These are phyloP conservation scores for Tympanuchus pallidicinctus DNA, from an alignment of 2,113 vertebrate genomes.

Conservation along the genomic window DNA sequence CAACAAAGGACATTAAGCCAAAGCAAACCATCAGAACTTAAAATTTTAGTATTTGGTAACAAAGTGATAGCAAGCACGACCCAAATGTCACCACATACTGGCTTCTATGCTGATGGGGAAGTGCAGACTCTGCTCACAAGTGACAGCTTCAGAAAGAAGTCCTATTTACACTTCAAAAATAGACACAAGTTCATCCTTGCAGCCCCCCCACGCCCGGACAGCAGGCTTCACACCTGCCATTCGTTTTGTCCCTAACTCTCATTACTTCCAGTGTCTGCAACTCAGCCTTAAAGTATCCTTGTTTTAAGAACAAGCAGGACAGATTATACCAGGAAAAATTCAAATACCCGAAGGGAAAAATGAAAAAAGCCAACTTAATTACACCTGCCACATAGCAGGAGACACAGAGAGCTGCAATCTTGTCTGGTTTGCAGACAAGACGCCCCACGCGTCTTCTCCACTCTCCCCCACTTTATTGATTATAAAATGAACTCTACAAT, in stretches of 20 bases:
- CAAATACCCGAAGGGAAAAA: background rate
- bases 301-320: background rate
- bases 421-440: background rate
- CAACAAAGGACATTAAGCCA: background rate
- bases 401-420: background rate
- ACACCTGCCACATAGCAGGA: background rate
- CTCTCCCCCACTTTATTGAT: background rate
- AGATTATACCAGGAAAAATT: background rate
- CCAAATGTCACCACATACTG: rapidly evolving
- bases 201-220: background rate
- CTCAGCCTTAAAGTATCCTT: background rate
- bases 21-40: background rate
- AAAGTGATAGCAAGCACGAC: background rate
- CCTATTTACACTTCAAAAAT: background rate
- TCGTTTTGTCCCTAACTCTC: background rate
- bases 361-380: background rate
- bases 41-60: background rate
- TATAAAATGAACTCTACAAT: background rate
- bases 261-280: background rate
- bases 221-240: rapidly evolving
- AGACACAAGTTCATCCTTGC: background rate
- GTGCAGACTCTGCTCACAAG: background rate
- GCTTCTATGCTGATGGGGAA: background rate
- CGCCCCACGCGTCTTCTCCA: background rate
- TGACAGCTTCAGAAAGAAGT: background rate